A percentile compares a stretch with the other conserved stretches of the same genome.
These are phyloP conservation scores for Channa maculata DNA, from an alignment of 2,113 vertebrate species.

Conservation along the genomic window DNA sequence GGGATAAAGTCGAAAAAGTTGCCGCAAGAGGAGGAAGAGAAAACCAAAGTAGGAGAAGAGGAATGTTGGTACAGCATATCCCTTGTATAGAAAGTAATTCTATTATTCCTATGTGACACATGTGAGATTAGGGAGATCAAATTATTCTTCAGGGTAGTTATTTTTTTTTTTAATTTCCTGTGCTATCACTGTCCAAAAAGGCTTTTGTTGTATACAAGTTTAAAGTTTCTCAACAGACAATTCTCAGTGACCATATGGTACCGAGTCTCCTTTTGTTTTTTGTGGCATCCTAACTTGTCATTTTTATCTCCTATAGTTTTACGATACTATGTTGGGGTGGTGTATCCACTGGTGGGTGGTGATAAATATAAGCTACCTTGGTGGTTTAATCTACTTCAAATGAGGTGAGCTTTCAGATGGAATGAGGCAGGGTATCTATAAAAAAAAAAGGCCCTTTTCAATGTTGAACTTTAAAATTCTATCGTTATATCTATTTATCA, in stretches of 20 bases:
- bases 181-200: neutral
- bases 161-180: conserved; percentile 15
- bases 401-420: no score
- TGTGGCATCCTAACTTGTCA: conserved; percentile 10
- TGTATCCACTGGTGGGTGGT: no score
- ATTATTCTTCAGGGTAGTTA: neutral
- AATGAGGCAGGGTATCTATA: no score
- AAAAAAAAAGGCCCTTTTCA: no score
- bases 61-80: conserved; percentile 37
- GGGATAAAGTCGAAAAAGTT: conserved; percentile 41
- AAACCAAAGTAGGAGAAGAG: neutral
- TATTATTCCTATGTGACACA: conserved; percentile 7
- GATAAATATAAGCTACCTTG: no score
- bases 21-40: conserved; percentile 5
- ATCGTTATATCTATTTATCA: no score
- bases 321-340: no score
- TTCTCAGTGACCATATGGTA: conserved; percentile 13
- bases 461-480: no score
- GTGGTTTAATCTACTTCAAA: no score
- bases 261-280: neutral
- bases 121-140: conserved; percentile 17
- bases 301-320: neutral
- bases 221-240: conserved; percentile 8
- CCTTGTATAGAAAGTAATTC: conserved; percentile 26
- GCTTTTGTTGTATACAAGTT: conserved; percentile 16